Conservation (phyloP, 2,797 vertebrate genomes). For the Malurus leucopterus region DNA sequence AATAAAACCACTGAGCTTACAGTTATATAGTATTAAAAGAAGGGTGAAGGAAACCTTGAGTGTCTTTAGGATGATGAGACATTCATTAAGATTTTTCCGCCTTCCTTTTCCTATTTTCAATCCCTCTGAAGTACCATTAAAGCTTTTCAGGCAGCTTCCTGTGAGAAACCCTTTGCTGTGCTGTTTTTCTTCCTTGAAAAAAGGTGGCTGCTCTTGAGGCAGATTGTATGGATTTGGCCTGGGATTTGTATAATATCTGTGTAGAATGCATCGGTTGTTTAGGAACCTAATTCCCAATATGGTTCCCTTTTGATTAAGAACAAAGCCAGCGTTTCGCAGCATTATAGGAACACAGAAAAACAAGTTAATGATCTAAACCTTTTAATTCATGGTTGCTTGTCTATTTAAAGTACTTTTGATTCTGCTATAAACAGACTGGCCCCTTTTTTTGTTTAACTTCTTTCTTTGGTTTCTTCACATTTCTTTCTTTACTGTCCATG, state of each 20-base stretch:
- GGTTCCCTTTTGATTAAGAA: conserved; percentile 80
- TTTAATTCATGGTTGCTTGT: conserved; percentile 73
- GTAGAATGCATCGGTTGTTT: conserved; percentile 80
- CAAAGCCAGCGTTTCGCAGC: conserved; percentile 84
- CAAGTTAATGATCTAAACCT: conserved; percentile 91
- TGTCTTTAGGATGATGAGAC: conserved; percentile 77
- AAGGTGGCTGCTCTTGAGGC: conserved; percentile 80
- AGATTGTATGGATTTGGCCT: conserved; percentile 71
- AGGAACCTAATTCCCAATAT: conserved; percentile 80
- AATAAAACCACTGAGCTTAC: conserved; percentile 43
- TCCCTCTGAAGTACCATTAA: conserved; percentile 83
- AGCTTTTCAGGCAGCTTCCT: conserved; percentile 88
- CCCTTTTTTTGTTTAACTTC: conserved; percentile 69
- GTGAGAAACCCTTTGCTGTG: conserved; percentile 77
- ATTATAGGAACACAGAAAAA: conserved; percentile 85
- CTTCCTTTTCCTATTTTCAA: conserved; percentile 72
- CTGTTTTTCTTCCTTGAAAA: conserved; percentile 78
- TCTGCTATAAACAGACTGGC: conserved; percentile 71
- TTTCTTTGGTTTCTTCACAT: conserved; percentile 54
- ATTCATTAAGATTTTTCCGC: conserved; percentile 79
- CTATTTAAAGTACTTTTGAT: conserved; percentile 74
- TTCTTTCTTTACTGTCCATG: conserved; percentile 54
- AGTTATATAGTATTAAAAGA: conserved; percentile 48
- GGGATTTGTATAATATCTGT: conserved; percentile 81
- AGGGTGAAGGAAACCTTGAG: conserved; percentile 63